Conservation (phyloP, 2,888 invertebrate genomes). For the Ectobius pallidus region DNA sequence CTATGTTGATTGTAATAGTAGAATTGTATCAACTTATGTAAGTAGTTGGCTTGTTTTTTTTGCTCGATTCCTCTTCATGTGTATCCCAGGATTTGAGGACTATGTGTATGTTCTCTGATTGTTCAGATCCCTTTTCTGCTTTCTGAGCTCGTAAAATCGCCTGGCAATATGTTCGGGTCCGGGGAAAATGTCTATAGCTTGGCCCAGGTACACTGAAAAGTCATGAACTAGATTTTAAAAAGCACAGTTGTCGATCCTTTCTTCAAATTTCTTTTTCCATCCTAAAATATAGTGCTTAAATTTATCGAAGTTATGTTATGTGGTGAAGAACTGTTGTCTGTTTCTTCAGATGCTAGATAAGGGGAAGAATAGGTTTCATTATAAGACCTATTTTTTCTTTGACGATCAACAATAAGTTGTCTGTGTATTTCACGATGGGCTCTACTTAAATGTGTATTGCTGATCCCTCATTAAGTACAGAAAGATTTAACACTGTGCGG, state of each 20-base stretch:
- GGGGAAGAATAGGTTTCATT: not conserved
- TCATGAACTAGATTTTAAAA: not conserved
- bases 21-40: not conserved
- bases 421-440: not conserved
- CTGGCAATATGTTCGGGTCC: not conserved
- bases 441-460: not conserved
- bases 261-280: not conserved
- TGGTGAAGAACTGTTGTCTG: not conserved
- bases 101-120: not conserved
- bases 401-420: not conserved
- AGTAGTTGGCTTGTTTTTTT: not conserved
- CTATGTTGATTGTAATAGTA: too few species aligned
- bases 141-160: not conserved
- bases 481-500: too few species aligned
- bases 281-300: not conserved
- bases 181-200: not conserved
- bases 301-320: not conserved
- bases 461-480: too few species aligned
- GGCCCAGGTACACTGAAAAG: not conserved
- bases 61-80: not conserved
- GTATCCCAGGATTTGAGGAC: not conserved
- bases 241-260: not conserved
- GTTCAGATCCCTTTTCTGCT: not conserved
- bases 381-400: not conserved
- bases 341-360: not conserved